These are phyloP conservation scores for Acholoe squamosa DNA, from an alignment of 2,888 invertebrate genomes.

Conservation along the genomic window DNA sequence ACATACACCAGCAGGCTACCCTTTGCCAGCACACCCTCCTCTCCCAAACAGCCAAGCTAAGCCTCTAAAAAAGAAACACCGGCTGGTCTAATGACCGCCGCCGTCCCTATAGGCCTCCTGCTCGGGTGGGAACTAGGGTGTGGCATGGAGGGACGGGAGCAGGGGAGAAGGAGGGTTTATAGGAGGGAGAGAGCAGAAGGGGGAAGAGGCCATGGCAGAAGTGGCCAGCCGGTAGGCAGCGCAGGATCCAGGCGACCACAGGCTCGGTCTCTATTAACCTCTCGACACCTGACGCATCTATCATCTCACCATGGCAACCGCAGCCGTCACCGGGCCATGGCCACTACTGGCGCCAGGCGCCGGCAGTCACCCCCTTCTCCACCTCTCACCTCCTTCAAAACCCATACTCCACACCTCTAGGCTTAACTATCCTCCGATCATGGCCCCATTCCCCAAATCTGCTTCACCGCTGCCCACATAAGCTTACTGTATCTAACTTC, in stretches of 20 bases:
- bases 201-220: background rate
- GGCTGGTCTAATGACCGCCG: background rate
- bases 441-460: background rate
- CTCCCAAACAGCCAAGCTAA: background rate
- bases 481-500: background rate
- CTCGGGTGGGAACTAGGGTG: background rate
- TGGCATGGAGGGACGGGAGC: background rate
- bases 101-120: background rate
- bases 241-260: conserved; percentile 15
- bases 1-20: no score
- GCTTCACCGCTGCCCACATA: background rate
- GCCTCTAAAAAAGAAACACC: background rate
- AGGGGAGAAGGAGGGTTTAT: background rate
- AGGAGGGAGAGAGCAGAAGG: background rate
- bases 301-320: conserved; percentile 32
- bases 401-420: background rate
- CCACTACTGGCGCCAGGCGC: background rate
- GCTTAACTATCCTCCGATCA: background rate
- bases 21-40: background rate
- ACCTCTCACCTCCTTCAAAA: background rate
- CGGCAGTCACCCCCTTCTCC: conserved; percentile 15
- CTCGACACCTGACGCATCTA: conserved; percentile 16
- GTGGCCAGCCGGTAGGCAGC: background rate
- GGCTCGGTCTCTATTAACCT: conserved; percentile 34
- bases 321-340: background rate